These are phyloP conservation scores for Urocitellus parryii DNA, from an alignment of 2,113 vertebrate genomes.

Conservation along the genomic window DNA sequence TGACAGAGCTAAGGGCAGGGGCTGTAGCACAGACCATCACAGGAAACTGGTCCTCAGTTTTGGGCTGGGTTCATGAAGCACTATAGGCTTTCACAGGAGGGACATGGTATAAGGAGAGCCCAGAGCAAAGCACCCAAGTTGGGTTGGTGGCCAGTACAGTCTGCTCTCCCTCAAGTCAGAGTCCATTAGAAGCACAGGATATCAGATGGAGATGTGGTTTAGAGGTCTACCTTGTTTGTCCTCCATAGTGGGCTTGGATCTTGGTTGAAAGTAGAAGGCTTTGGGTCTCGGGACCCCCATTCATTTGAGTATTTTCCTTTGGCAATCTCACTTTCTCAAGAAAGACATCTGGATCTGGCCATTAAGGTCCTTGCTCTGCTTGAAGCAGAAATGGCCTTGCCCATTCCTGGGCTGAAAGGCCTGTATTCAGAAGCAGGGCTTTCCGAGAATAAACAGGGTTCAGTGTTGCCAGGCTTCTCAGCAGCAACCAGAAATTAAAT, in stretches of 20 bases:
- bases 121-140: neutral
- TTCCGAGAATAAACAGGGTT: neutral
- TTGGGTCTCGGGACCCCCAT: neutral
- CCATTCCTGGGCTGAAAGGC: neutral
- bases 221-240: neutral
- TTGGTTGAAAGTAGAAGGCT: neutral
- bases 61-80: neutral
- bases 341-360: neutral
- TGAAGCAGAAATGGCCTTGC: neutral
- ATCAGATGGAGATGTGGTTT: neutral
- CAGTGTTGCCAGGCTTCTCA: neutral
- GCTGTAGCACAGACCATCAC: accelerated
- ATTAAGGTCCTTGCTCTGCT: neutral
- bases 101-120: neutral
- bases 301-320: neutral
- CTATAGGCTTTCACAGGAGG: neutral
- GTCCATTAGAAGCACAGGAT: neutral
- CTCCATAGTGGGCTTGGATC: neutral
- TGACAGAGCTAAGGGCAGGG: neutral
- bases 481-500: conserved; percentile 15
- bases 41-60: neutral
- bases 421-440: neutral
- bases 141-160: neutral
- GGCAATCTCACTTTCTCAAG: neutral
- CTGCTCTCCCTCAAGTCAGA: neutral